Conservation (phyloP, 1,140 invertebrate species). For the Nautilus pompilius region DNA sequence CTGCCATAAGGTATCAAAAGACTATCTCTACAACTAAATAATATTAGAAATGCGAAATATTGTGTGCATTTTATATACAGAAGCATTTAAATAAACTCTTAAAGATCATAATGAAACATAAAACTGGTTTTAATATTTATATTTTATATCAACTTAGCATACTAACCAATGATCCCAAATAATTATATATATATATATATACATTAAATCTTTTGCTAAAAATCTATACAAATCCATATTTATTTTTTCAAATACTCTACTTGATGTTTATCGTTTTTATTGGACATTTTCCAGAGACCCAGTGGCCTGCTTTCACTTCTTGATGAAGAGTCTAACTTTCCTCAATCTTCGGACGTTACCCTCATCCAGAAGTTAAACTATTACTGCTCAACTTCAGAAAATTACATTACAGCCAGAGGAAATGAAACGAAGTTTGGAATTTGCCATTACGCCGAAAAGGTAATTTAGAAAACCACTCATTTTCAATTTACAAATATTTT, state of each 20-base stretch:
- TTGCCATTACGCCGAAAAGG: slow-evolving; percentile 31
- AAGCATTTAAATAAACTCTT: too few relatives aligned
- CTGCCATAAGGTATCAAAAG: too few relatives aligned
- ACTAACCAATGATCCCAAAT: neutral
- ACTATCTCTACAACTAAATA: too few relatives aligned
- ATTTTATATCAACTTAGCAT: neutral
- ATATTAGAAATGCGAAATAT: too few relatives aligned
- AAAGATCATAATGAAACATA: neutral
- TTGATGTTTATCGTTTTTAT: too few relatives aligned
- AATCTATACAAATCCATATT: neutral
- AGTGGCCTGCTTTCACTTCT: slow-evolving; percentile 29
- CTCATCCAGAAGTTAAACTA: slow-evolving; percentile 35
- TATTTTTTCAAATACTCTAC: neutral
- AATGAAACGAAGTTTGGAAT: slow-evolving; percentile 22
- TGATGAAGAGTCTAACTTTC: slow-evolving; percentile 36
- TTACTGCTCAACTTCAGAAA: slow-evolving; percentile 19
- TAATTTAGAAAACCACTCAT: too few relatives aligned
- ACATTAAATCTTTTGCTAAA: neutral
- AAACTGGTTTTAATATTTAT: neutral
- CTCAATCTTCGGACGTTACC: slow-evolving; percentile 25
- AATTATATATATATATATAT: neutral
- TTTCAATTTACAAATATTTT: too few relatives aligned
- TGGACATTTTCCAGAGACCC: slow-evolving; percentile 27
- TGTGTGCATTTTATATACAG: too few relatives aligned
- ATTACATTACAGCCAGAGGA: slow-evolving; percentile 15